Conservation (phyloP, 2,797 vertebrate species). For the Chelon auratus region DNA sequence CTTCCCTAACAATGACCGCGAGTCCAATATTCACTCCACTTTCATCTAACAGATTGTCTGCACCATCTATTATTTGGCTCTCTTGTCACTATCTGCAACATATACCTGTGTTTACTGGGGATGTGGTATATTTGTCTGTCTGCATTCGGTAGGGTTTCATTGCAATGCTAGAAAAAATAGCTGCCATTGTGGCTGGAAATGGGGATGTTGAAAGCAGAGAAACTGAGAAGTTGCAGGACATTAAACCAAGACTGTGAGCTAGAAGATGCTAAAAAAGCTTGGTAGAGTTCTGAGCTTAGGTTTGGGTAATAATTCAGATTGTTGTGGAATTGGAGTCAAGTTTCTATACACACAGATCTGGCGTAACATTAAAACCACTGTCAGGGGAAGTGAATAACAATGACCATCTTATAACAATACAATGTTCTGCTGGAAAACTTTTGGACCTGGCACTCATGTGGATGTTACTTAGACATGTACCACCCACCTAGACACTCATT, state of each 20-base stretch:
- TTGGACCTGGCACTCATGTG: no score
- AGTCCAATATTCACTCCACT: neutral
- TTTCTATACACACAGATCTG: no score
- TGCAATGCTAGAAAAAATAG: neutral
- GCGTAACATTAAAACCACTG: no score
- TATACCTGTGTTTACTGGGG: neutral
- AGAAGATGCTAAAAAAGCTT: no score
- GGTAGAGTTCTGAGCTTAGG: no score
- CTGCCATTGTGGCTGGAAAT: conserved; percentile 1
- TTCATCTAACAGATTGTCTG: neutral
- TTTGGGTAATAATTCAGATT: no score
- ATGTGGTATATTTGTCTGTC: neutral
- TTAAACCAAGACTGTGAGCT: neutral
- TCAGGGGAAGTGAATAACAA: no score
- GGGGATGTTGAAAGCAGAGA: neutral
- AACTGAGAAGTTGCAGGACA: neutral
- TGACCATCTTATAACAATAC: no score
- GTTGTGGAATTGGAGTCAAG: no score
- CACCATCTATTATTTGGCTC: neutral
- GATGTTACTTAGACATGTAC: no score
- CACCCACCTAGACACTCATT: no score
- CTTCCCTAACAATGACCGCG: neutral
- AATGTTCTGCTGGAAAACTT: no score
- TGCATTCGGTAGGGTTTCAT: neutral
- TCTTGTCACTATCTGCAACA: neutral